A percentile compares a stretch with the other conserved stretches of the same genome.
phyloP scores from a whole-genome alignment of 2,797 vertebrate genomes.

The Myiotriccus ornatus region DNA sequence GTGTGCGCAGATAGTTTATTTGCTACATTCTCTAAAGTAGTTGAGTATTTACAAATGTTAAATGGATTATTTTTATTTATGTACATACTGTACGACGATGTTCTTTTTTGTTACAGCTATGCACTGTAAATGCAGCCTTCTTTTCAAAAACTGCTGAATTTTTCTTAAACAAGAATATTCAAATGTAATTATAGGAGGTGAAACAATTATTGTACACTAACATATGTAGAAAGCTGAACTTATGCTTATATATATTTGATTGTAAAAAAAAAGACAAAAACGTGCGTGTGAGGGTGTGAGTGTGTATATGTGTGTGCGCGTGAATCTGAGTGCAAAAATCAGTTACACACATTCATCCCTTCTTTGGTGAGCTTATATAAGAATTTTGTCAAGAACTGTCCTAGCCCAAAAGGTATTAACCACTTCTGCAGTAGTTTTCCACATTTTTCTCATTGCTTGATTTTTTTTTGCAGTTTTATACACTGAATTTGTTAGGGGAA shows the following conservation, averaged over 20 bases:
- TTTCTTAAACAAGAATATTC: slow-evolving; percentile 98
- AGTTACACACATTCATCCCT: slow-evolving; percentile 76
- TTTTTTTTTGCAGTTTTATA: slow-evolving; percentile 86
- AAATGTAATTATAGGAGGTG: slow-evolving; percentile 93
- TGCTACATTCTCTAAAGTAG: slow-evolving; percentile 91
- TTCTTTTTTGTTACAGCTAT: slow-evolving; percentile 99
- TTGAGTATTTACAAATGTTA: slow-evolving; percentile 94
- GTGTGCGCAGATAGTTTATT: slow-evolving; percentile 85
- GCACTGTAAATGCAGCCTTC: slow-evolving; percentile 99
- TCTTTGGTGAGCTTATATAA: slow-evolving; percentile 74
- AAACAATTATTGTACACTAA: slow-evolving; percentile 92
- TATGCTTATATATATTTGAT: slow-evolving; percentile 92
- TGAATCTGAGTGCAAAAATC: slow-evolving; percentile 70
- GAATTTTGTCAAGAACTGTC: slow-evolving; percentile 72
- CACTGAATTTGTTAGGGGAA: slow-evolving; percentile 80
- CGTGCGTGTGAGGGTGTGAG: slow-evolving; percentile 58
- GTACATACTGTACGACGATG: slow-evolving; percentile 91
- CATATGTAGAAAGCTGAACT: slow-evolving; percentile 90
- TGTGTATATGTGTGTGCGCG: slow-evolving; percentile 69
- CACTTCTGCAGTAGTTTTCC: slow-evolving; percentile 86
- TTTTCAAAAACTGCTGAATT: slow-evolving; percentile 89
- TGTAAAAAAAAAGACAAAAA: slow-evolving; percentile 82
- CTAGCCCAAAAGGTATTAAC: slow-evolving; percentile 73
- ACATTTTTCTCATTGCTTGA: slow-evolving; percentile 77
- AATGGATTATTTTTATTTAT: slow-evolving; percentile 98